Base-by-base conservation (phyloP, 2,888 invertebrate genomes). In the Eucriotettix oculatus region DNA sequence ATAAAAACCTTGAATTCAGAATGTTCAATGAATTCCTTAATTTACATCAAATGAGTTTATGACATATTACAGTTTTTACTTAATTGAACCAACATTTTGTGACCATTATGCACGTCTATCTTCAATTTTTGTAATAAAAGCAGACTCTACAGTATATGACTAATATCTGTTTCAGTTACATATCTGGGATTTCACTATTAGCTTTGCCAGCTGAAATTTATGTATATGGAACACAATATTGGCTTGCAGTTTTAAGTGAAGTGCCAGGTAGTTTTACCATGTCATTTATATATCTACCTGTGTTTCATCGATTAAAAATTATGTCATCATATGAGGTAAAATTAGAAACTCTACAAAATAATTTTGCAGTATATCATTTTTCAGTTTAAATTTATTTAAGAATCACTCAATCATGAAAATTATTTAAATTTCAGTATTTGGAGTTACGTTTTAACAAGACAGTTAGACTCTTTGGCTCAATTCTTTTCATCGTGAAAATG, bases 181-280 rank as follows among this genome's bases (percentile, higher is more conserved):
- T 86, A 66, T 86, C 86, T 42, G 86, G 86, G 3, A 86, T 87
- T 62, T 83, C 85, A 40, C 75, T 86, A 60, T 73, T 87, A 62
- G 87, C 86, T 14, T 74, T 85, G 40, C 86, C 87, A 0, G 84
- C 87, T 1, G 87, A 87, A 74, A 85, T 86, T 78, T 87, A 87
- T 69, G 83, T 83, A 0, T 86, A 84, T 67, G 87, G 86, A 1
- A 85, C 86, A 0, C 86, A 86, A 69, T 78, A 84, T 57, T 85
- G 83, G 83, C 78, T 82, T 68, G 77, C 83, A 59, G 76, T 84
- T 3, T 70, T 81, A 40, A 80, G 84, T 0, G 83, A 86, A 72
- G 77, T 77, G 70, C 76, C 83, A 41, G 85, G 85, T 17, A 83
- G 84, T 10, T 65, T 85, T 40, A 82, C 84, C 1, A 84, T 86